Percentiles rank a stretch among this genome's conserved stretches.
phyloP scores from a whole-genome alignment of 2,888 invertebrate genomes.

The Rhagophthalmus giganteus region DNA sequence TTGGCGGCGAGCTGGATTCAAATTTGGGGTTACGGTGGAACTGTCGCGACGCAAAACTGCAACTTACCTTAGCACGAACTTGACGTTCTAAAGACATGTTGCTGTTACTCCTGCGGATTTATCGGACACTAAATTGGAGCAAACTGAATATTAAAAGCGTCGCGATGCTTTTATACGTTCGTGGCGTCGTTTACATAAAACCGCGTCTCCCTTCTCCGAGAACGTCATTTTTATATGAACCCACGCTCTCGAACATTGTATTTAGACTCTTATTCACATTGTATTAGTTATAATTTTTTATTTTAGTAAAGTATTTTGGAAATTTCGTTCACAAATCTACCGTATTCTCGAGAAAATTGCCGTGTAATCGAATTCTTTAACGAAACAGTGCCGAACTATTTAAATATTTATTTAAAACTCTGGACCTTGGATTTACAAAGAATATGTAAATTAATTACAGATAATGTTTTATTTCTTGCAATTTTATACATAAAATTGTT shows the following conservation, averaged over 20 bases:
- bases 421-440: too few species aligned
- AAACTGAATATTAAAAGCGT: slow-evolving; percentile 46
- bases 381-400: too few species aligned
- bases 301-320: slow-evolving; percentile 12
- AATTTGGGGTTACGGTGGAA: too few species aligned
- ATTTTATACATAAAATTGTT: slow-evolving; percentile 45
- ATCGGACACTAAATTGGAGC: slow-evolving; percentile 30
- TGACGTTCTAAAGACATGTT: slow-evolving; percentile 91
- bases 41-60: too few species aligned
- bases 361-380: slow-evolving; percentile 1
- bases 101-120: slow-evolving; percentile 25
- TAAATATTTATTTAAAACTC: too few species aligned
- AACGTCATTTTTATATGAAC: slow-evolving; percentile 19
- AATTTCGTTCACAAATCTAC: background rate
- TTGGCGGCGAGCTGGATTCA: slow-evolving; percentile 74
- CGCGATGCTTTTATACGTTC: slow-evolving; percentile 51
- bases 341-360: background rate
- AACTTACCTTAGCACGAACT: slow-evolving; percentile 81
- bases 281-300: slow-evolving; percentile 16
- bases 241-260: slow-evolving; percentile 43
- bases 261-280: slow-evolving; percentile 53
- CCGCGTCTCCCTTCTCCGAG: slow-evolving; percentile 18
- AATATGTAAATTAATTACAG: slow-evolving; percentile 12
- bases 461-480: slow-evolving; percentile 29
- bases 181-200: slow-evolving; percentile 31